Conservation (phyloP, 30 jellyfish, hydroid and myxozoan species). For the Cassiopea andromeda region DNA sequence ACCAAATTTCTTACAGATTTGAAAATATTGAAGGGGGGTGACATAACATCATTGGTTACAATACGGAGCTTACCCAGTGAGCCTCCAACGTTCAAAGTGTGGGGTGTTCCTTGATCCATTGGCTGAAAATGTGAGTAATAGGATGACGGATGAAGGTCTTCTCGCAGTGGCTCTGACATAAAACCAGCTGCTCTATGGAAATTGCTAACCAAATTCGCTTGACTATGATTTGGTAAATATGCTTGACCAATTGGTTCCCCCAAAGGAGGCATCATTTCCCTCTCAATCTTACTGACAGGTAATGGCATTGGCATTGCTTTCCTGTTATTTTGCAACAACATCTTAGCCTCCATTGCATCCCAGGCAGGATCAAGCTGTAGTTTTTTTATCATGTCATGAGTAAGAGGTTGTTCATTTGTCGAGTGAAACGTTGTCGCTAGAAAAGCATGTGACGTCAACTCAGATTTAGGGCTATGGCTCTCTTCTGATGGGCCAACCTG, state of each 20-base stretch:
- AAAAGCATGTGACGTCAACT: neutral
- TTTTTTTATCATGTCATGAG: constrained; percentile 57
- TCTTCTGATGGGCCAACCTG: constrained; percentile 18
- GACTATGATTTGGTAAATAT: constrained; percentile 33
- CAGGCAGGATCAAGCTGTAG: constrained; percentile 69
- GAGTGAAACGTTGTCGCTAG: constrained; percentile 6
- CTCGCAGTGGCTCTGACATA: neutral
- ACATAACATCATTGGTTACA: neutral
- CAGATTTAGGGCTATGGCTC: neutral
- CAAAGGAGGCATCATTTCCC: constrained; percentile 62
- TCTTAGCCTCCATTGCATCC: constrained; percentile 66
- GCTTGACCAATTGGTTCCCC: constrained; percentile 70
- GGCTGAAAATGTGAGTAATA: constrained; percentile 42
- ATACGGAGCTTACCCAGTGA: constrained; percentile 32
- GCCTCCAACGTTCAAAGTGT: constrained; percentile 47
- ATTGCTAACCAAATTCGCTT: constrained; percentile 2
- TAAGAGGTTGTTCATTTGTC: constrained; percentile 38
- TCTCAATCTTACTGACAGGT: constrained; percentile 48
- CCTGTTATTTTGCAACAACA: constrained; percentile 40
- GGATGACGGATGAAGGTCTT: neutral
- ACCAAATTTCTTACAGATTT: too few species aligned
- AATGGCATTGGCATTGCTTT: constrained; percentile 37
- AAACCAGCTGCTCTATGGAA: constrained; percentile 39
- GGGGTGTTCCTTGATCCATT: constrained; percentile 24
- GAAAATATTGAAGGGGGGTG: too few species aligned